phyloP scores from a whole-genome alignment of 2,888 invertebrate genomes.

The Aproaerema taeniolella region DNA sequence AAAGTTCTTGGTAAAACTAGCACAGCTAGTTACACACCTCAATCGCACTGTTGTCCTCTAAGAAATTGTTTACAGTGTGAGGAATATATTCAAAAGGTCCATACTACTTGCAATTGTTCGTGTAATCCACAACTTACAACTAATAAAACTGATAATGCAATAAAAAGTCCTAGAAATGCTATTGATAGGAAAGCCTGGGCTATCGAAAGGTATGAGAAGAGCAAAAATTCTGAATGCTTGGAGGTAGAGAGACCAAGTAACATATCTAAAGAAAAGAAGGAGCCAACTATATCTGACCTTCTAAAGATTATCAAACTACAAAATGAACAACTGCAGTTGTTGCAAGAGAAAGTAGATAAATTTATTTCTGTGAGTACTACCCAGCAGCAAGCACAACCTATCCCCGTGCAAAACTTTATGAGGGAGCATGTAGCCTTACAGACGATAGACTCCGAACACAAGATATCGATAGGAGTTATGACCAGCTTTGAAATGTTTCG shows the following conservation, averaged over 20 bases:
- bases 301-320: slow-evolving; percentile 81
- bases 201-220: slow-evolving; percentile 53
- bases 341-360: slow-evolving; percentile 81
- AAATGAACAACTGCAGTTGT: slow-evolving; percentile 79
- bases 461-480: slow-evolving; percentile 84
- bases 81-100: too few relatives aligned
- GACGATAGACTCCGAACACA: slow-evolving; percentile 54
- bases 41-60: too few relatives aligned
- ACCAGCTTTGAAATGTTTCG: slow-evolving; percentile 82
- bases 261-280: slow-evolving; percentile 54
- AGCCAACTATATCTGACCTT: slow-evolving; percentile 77
- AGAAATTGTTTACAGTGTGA: too few relatives aligned
- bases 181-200: slow-evolving; percentile 57
- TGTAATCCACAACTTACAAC: too few relatives aligned
- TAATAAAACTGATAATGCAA: too few relatives aligned
- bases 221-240: slow-evolving; percentile 33
- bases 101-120: too few relatives aligned
- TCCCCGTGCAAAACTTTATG: slow-evolving; percentile 36
- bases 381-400: slow-evolving; percentile 31
- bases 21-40: too few relatives aligned
- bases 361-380: slow-evolving; percentile 48
- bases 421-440: slow-evolving; percentile 48
- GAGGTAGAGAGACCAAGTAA: slow-evolving; percentile 48
- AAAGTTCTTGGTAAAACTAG: too few relatives aligned
- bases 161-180: slow-evolving; percentile 33